phyloP scores from a whole-genome alignment of 2,113 vertebrate genomes.

The Gnathonemus echidnorhynchus region DNA sequence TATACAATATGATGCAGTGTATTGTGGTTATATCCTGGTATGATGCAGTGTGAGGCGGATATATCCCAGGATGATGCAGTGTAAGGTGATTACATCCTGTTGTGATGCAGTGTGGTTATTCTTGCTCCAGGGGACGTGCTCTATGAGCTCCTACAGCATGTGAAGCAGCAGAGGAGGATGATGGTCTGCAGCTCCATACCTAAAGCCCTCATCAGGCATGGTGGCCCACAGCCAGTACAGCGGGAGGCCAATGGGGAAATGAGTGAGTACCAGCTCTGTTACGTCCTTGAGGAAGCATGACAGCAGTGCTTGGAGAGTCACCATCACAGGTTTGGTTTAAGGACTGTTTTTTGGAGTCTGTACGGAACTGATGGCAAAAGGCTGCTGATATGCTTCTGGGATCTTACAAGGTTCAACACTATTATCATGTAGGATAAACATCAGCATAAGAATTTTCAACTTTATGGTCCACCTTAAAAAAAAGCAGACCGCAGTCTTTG shows the following conservation, averaged over 20 bases:
- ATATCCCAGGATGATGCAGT: background rate
- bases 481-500: background rate
- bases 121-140: conserved; percentile 74
- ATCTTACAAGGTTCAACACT: background rate
- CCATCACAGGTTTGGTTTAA: background rate
- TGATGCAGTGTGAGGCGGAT: background rate
- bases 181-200: conserved; percentile 49
- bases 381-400: background rate
- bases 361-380: background rate
- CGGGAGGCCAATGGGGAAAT: conserved; percentile 3
- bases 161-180: conserved; percentile 70
- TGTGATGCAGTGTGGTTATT: background rate
- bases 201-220: conserved; percentile 32
- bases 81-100: background rate
- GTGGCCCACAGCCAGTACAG: background rate
- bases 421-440: background rate
- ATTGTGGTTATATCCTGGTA: background rate
- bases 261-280: conserved; percentile 39
- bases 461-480: background rate
- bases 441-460: background rate
- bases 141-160: conserved; percentile 80
- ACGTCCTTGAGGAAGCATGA: background rate
- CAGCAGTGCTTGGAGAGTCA: background rate
- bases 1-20: background rate
- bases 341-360: background rate